These are phyloP conservation scores for Cryptocephalus primarius DNA, from an alignment of 2,888 invertebrate genomes.

Conservation along the genomic window DNA sequence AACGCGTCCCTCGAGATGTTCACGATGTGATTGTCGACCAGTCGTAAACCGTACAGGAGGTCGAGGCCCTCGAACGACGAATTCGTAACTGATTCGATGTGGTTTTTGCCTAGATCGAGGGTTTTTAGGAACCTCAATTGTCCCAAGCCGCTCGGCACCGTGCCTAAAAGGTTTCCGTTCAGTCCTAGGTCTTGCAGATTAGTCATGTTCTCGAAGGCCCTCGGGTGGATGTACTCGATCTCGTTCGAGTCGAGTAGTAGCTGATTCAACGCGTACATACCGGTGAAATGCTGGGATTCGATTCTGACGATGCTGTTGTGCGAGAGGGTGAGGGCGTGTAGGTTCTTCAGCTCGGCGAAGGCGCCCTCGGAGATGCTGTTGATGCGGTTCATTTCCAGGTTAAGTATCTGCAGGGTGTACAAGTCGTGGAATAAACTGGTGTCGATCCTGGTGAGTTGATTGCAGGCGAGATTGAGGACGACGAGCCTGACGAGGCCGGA, in stretches of 20 bases:
- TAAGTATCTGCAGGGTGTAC: constrained; percentile 62
- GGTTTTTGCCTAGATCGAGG: constrained; percentile 73
- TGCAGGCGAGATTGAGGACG: constrained; percentile 63
- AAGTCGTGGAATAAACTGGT: constrained; percentile 61
- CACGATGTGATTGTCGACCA: constrained; percentile 70
- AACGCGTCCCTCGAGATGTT: constrained; percentile 68
- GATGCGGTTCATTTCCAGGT: constrained; percentile 61
- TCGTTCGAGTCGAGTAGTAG: constrained; percentile 65
- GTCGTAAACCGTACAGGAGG: constrained; percentile 61
- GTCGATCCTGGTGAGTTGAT: constrained; percentile 61
- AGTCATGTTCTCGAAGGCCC: constrained; percentile 66
- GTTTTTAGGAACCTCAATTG: constrained; percentile 60
- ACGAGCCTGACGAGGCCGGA: constrained; percentile 61
- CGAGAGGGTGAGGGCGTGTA: constrained; percentile 64
- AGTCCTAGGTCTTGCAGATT: constrained; percentile 67
- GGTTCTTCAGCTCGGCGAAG: constrained; percentile 63
- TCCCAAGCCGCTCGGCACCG: constrained; percentile 59
- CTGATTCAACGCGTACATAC: constrained; percentile 62
- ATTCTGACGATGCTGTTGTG: constrained; percentile 60
- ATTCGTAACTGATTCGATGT: constrained; percentile 58
- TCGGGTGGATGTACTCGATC: constrained; percentile 55
- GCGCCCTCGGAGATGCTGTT: constrained; percentile 61
- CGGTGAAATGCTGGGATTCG: constrained; percentile 59
- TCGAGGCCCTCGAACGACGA: constrained; percentile 63
- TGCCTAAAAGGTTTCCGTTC: constrained; percentile 60